Conservation (phyloP, 1,140 invertebrate genomes). For the Adoxophyes honmai region DNA sequence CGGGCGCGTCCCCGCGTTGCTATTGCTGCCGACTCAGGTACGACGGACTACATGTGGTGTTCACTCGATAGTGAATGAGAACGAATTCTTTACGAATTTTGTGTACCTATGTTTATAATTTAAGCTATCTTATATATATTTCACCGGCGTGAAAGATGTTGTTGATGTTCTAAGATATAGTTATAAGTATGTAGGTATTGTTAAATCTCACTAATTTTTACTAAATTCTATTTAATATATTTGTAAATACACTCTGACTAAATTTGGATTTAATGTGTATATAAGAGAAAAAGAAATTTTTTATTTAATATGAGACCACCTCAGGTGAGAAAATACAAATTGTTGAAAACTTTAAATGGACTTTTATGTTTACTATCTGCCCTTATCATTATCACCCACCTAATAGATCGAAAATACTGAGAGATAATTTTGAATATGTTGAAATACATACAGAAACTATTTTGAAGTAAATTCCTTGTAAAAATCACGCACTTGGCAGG, state of each 20-base stretch:
- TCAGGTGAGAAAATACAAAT: slow-evolving; percentile 75
- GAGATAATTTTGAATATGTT: not conserved
- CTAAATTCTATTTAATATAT: slow-evolving; percentile 77
- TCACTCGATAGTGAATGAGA: slow-evolving; percentile 51
- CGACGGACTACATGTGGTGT: slow-evolving; percentile 45
- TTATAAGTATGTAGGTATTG: slow-evolving; percentile 64
- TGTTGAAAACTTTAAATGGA: slow-evolving; percentile 67
- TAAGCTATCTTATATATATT: slow-evolving; percentile 53
- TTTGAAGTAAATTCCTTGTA: slow-evolving; percentile 8
- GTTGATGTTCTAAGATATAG: slow-evolving; percentile 73
- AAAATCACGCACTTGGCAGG: slow-evolving; percentile 21
- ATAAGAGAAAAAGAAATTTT: slow-evolving; percentile 69
- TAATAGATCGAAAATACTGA: not conserved
- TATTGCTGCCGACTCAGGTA: slow-evolving; percentile 17
- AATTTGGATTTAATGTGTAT: slow-evolving; percentile 76
- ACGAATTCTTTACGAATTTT: slow-evolving; percentile 60
- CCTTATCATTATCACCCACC: not conserved
- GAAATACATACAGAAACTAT: not conserved
- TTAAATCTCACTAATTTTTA: slow-evolving; percentile 77
- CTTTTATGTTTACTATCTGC: slow-evolving; percentile 33
- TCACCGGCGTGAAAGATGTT: slow-evolving; percentile 69
- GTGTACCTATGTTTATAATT: slow-evolving; percentile 47
- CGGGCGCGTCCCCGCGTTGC: slow-evolving; percentile 31
- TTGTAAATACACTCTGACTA: slow-evolving; percentile 75
- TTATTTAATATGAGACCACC: slow-evolving; percentile 74